Percentiles rank a stretch among this genome's conserved stretches.
phyloP scores from a whole-genome alignment of 2,888 invertebrate genomes.

The Punctoribates punctum region DNA sequence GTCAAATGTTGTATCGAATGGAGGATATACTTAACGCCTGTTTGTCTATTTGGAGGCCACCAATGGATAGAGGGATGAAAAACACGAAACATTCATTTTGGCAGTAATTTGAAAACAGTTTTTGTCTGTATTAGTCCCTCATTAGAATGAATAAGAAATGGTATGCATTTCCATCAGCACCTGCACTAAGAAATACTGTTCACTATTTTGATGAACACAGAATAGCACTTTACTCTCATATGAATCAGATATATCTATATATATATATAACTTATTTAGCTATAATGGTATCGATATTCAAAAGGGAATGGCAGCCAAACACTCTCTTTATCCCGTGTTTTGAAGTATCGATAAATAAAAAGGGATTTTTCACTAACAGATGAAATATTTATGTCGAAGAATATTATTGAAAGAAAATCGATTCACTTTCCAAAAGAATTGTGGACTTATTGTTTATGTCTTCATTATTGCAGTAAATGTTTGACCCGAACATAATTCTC shows the following conservation, averaged over 20 bases:
- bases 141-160: slow-evolving; percentile 19
- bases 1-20: not conserved
- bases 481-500: not conserved
- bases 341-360: slow-evolving; percentile 25
- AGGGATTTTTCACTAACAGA: not conserved
- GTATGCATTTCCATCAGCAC: slow-evolving; percentile 11
- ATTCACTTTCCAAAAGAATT: not conserved
- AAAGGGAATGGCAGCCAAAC: slow-evolving; percentile 11
- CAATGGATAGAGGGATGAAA: not conserved
- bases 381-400: slow-evolving; percentile 4
- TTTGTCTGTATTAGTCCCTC: slow-evolving; percentile 5
- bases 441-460: not conserved
- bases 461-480: slow-evolving; percentile 14
- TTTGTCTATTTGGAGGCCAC: not conserved
- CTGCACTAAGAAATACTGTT: not conserved
- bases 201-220: slow-evolving; percentile 14
- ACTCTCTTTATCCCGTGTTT: not conserved
- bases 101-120: not conserved
- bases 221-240: slow-evolving; percentile 32
- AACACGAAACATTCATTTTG: slow-evolving; percentile 4
- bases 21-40: not conserved
- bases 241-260: slow-evolving; percentile 19
- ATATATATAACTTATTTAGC: slow-evolving; percentile 12
- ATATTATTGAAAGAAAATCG: slow-evolving; percentile 14
- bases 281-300: slow-evolving; percentile 15